Evolutionary conservation across 2,888 invertebrate species (phyloP).

Genomic region (Mactromeris polynyma): DNA sequence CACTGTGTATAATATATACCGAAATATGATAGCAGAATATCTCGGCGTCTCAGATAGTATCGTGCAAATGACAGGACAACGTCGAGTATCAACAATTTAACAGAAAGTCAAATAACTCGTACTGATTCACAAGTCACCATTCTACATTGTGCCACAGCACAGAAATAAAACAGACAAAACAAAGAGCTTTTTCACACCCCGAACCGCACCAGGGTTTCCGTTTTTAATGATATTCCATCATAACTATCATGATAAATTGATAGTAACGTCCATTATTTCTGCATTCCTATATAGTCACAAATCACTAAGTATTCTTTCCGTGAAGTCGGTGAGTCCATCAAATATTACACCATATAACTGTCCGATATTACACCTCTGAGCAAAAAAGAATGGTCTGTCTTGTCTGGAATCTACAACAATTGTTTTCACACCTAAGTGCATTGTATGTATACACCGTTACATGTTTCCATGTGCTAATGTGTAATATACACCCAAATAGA

Average conservation of each 20-base stretch:
- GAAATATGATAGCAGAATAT: neutral
- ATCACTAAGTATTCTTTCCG: neutral
- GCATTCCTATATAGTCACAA: neutral
- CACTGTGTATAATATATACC: neutral
- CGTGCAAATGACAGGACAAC: neutral
- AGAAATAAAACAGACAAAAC: neutral
- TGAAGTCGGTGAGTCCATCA: neutral
- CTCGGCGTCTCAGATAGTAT: neutral
- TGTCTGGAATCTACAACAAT: neutral
- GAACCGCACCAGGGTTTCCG: neutral
- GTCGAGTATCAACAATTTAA: neutral
- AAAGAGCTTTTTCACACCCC: neutral
- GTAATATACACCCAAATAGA: neutral
- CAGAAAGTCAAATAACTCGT: neutral
- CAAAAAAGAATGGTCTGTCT: neutral
- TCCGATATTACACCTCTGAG: neutral
- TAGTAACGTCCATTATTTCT: neutral
- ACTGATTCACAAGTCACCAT: neutral
- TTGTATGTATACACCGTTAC: neutral
- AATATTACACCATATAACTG: neutral
- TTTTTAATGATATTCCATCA: neutral
- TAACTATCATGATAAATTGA: neutral
- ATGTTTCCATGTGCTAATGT: slow-evolving; percentile 2
- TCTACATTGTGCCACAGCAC: neutral
- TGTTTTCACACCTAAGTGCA: neutral